Evolutionary conservation across 2,113 vertebrate species (phyloP), one percentile per base, ranked within the genome.

Genomic region (Elephas maximus): DNA sequence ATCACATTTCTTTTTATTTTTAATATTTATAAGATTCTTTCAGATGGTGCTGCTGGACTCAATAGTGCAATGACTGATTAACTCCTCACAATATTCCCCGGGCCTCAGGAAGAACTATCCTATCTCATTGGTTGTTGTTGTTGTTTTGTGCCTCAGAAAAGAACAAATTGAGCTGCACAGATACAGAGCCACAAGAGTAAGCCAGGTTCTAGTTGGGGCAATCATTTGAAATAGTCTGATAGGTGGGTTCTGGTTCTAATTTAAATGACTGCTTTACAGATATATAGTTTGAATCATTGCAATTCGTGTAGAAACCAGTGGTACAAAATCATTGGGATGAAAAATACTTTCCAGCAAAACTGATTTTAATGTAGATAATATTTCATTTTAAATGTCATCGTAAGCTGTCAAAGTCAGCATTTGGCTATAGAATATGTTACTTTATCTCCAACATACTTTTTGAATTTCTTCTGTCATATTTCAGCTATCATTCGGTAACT

Each of bases 341-440:
- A 93, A 85, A 74, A 53, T 0, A 69, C 45, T 83, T 85, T 51
- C 0, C 45, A 30, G 44, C 30, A 78, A 92, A 84, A 92, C 30
- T 60, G 33, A 83, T 2, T 93, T 71, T 67, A 48, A 8, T 57
- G n/a, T 44, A 69, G 60, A 82, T 89, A 82, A 44, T 37, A n/a
- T 94, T 96, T 91, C 91, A 65, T 9, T 94, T 89, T 84, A 77
- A 77, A 71, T 80, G 24, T 86, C 80, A 95, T 86, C 79, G 11
- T 53, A 80, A 76, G 48, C 10, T 63, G 12, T 69, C 45, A 88
- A 69, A 63, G 8, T 65, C 73, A 92, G 71, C 62, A 84, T 95
- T 37, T 85, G 71, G 4, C 53, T 30, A 53, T 11, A n/a, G n/a
- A 12, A 15, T 60, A 33, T 45, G 53, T 63, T 33, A 65, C 26